Conservation (phyloP, 2,113 vertebrate species). For the Pycnonotus jocosus region DNA sequence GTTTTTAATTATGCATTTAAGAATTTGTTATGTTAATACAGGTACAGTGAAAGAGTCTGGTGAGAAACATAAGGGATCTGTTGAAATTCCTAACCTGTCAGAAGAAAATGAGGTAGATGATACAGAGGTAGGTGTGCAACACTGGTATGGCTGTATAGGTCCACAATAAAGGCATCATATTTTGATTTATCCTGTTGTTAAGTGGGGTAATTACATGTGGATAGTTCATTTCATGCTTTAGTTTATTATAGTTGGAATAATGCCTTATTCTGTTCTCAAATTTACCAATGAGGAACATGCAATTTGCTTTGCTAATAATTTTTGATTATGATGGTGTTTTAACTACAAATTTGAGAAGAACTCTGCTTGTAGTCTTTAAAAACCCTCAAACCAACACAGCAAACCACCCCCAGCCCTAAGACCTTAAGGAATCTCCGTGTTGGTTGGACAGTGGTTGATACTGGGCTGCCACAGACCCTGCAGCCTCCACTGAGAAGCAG, state of each 20-base stretch:
- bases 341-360: not conserved
- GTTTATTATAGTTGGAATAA: not conserved
- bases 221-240: not conserved
- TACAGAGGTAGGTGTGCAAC: constrained; percentile 63
- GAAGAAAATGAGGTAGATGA: constrained; percentile 76
- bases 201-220: not conserved
- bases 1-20: constrained; percentile 45
- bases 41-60: constrained; percentile 71
- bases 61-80: constrained; percentile 68
- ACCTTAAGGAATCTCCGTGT: not conserved
- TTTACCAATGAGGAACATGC: not conserved
- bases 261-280: not conserved
- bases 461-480: not conserved
- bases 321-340: not conserved
- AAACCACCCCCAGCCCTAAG: not conserved
- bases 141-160: not conserved
- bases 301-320: not conserved
- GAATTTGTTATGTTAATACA: constrained; percentile 62
- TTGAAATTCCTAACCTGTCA: constrained; percentile 75
- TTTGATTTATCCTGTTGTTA: not conserved
- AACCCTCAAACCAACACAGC: not conserved
- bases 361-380: not conserved
- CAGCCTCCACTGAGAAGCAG: not conserved
- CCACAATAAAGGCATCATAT: not conserved
- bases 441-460: not conserved